phyloP scores from a whole-genome alignment of 2,113 vertebrate genomes.

The Silurus meridionalis region DNA sequence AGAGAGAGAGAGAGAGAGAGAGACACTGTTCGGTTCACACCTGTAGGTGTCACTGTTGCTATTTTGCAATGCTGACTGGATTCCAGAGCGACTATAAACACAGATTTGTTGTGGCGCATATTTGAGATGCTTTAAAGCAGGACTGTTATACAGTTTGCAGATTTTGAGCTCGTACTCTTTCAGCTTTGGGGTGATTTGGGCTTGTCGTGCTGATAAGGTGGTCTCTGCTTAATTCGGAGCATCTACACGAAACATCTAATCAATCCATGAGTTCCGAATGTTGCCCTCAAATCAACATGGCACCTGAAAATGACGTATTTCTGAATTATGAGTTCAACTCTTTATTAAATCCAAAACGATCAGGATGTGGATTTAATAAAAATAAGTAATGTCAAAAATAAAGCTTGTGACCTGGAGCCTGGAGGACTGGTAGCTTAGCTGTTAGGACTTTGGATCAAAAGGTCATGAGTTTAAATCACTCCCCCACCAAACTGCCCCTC shows the following conservation, averaged over 20 bases:
- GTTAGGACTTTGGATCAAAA: no score
- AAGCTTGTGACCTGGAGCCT: not conserved
- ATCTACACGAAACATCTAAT: not conserved
- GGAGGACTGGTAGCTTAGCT: no score
- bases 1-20: no score
- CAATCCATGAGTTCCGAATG: not conserved
- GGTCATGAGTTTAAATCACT: no score
- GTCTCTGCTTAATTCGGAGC: not conserved
- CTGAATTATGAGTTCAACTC: not conserved
- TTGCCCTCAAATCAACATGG: not conserved
- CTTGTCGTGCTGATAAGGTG: not conserved
- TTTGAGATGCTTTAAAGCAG: not conserved
- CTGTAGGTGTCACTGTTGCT: constrained; percentile 71
- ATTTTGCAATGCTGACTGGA: constrained; percentile 14
- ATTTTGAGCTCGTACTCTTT: not conserved
- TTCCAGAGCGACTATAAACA: not conserved
- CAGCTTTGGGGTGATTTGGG: constrained; percentile 1
- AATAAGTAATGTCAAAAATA: not conserved
- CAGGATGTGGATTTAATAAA: not conserved
- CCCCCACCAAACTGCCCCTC: no score
- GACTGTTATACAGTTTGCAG: constrained; percentile 8
- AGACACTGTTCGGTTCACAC: not conserved
- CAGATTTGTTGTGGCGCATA: constrained; percentile 16
- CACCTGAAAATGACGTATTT: not conserved
- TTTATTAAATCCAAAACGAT: not conserved